phyloP scores from a whole-genome alignment of 2,113 vertebrate genomes.

The Charadrius vociferus region DNA sequence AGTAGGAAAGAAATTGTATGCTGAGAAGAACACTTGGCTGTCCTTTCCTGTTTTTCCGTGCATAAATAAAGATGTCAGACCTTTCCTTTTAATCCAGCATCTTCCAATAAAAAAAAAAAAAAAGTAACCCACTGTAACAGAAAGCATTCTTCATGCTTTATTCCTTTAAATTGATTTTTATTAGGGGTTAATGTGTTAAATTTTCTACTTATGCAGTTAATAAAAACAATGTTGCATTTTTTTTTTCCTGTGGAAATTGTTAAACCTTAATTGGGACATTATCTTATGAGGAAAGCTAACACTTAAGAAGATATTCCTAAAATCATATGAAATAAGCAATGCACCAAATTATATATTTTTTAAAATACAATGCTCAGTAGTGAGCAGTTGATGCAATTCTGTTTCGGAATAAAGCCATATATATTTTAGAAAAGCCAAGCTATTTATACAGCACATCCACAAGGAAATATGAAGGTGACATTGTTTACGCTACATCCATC shows the following conservation, averaged over 20 bases:
- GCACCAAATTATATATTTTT: not conserved
- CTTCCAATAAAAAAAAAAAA: not conserved
- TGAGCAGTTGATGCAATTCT: not conserved
- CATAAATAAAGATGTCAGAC: not conserved
- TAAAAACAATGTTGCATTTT: not conserved
- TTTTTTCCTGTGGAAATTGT: not conserved
- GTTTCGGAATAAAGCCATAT: not conserved
- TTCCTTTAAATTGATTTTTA: not conserved
- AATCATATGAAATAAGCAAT: not conserved
- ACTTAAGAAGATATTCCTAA: not conserved
- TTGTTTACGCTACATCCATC: not conserved
- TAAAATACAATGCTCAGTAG: not conserved
- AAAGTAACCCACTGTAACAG: not conserved
- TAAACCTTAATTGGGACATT: not conserved
- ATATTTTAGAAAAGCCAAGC: not conserved
- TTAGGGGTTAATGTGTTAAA: not conserved
- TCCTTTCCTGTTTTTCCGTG: not conserved
- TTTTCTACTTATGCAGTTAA: not conserved
- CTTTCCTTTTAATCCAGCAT: not conserved
- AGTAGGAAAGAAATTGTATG: not conserved
- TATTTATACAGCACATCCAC: not conserved
- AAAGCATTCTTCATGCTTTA: not conserved
- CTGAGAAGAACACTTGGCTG: not conserved
- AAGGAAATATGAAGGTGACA: slow-evolving; percentile 10
- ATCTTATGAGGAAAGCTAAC: not conserved